Evolutionary conservation across 1,140 invertebrate species (phyloP), one percentile per base, ranked within the genome.

Genomic region (Drosophila obscura): DNA sequence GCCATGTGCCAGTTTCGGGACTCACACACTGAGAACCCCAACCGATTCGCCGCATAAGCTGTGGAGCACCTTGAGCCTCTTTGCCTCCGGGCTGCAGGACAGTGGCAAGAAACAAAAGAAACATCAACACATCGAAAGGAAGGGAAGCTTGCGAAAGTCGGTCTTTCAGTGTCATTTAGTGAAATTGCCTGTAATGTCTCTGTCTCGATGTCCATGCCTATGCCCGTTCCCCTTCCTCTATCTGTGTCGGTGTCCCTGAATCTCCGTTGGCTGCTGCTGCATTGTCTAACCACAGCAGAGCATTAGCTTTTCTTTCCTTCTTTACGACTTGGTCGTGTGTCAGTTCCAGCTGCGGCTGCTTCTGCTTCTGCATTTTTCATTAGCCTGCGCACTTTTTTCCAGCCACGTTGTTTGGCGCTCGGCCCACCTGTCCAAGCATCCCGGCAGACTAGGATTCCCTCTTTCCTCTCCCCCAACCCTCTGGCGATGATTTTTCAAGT

Each of bases 121-220:
- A 39, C 35, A 39, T 39, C 9, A 39, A 39, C 35, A 39, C 41
- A 43, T 44, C n/a, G 16, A 11, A 9, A 28, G n/a, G 28, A 35
- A 26, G 15, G 41, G 52, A 53, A 53, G 15, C 24, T 8, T 39
- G 53, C 31, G 35, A 39, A 22, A 24, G 28, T 24, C 52, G 19
- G 43, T 63, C 62, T 62, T 74, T 87, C 81, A 82, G 74, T 82
- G 82, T 64, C 83, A 77, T 78, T 85, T 85, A 85, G 81, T 88
- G 74, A 85, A 85, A 85, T 78, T 85, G 81, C 78, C 82, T 75
- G 82, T 85, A 85, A 85, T 87, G 81, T 77, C 68, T 77, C 31
- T 60, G 49, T 53, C 19, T 22, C 41, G 16, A 24, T 50, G 22
- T 50, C 31, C 41, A 16, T 31, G 43, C 5, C 11, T 15, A 24